Evolutionary conservation across 2,888 invertebrate species (phyloP).

Genomic region (Siphonodentalium dalli): DNA sequence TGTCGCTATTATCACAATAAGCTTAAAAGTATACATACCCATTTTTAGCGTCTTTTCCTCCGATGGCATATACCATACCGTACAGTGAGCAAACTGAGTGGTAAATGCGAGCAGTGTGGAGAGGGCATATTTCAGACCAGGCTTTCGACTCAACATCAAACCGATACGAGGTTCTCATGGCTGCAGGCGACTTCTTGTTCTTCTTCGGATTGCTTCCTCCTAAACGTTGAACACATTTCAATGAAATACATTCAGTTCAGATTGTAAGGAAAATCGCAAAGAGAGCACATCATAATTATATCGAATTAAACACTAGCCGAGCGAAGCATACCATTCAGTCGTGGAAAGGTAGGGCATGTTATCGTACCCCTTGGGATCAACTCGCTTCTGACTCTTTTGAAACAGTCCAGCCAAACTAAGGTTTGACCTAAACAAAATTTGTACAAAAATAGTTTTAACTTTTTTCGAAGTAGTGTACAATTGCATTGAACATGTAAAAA

Average conservation of each 20-base stretch:
- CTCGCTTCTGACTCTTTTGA: no score
- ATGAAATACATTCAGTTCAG: neutral
- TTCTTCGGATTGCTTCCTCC: constrained; percentile 26
- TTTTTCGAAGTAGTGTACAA: no score
- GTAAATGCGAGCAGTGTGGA: constrained; percentile 32
- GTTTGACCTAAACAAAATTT: no score
- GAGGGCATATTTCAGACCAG: constrained; percentile 32
- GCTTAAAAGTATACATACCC: constrained; percentile 23
- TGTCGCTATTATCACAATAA: no score
- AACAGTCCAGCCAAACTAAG: no score
- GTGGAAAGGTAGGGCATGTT: no score
- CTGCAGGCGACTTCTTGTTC: constrained; percentile 11
- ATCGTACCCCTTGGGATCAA: no score
- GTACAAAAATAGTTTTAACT: no score
- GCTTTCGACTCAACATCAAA: constrained; percentile 27
- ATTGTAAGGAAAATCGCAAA: neutral
- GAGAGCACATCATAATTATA: no score
- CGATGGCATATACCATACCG: constrained; percentile 42
- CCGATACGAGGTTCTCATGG: constrained; percentile 27
- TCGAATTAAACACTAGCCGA: no score
- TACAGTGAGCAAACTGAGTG: constrained; percentile 34
- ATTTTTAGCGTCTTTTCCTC: constrained; percentile 37
- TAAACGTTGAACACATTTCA: neutral
- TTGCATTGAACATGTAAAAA: no score
- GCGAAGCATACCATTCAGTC: no score